Evolutionary conservation across 2,113 vertebrate species (phyloP), one percentile per base, ranked within the genome.

Genomic region (Eubucco bourcierii): DNA sequence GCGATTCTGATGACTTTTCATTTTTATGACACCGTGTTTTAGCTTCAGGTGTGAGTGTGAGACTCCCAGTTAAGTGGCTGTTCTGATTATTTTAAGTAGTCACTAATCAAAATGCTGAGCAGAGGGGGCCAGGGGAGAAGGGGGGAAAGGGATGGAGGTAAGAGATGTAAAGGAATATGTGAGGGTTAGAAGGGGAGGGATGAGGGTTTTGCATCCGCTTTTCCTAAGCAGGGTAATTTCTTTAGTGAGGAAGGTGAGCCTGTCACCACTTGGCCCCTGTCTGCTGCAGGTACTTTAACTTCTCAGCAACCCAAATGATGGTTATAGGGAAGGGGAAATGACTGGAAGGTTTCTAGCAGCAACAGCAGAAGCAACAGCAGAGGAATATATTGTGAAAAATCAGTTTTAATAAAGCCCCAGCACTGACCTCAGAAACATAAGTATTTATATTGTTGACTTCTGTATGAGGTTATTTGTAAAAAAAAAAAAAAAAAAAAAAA

Each of bases 331-430:
- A 76, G 9, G 15, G 53, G 33, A 24, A 82, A 58, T 91, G 65
- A 50, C 37, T 88, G 77, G 86, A 90, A 92, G 77, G 86, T 89
- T 88, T 95, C 88, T 95, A 88, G 84, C 68, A 95, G 95, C 96
- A 90, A 64, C 34, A 82, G 86, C 72, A 94, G 84, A 72, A 90
- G 79, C 56, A 95, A 90, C 5, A 4, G 83, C 61, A 83, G 83
- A 96, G 56, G 96, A 97, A 97, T 85, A 71, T 84, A 86, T 94
- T 84, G 93, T 98, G 98, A 98, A 98, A 98, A 97, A 98, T 97
- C 96, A 96, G 97, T 97, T 98, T 98, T 97, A 98, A 98, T 98
- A 98, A 98, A 98, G 94, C 92, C 94, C 94, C 90, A 87, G 92
- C 91, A 84, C 93, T 98, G 97, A 98, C 97, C 97, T 96, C 19